These are phyloP conservation scores for Cyphomyrus discorhynchus DNA, from an alignment of 2,113 vertebrate genomes.

Conservation along the genomic window DNA sequence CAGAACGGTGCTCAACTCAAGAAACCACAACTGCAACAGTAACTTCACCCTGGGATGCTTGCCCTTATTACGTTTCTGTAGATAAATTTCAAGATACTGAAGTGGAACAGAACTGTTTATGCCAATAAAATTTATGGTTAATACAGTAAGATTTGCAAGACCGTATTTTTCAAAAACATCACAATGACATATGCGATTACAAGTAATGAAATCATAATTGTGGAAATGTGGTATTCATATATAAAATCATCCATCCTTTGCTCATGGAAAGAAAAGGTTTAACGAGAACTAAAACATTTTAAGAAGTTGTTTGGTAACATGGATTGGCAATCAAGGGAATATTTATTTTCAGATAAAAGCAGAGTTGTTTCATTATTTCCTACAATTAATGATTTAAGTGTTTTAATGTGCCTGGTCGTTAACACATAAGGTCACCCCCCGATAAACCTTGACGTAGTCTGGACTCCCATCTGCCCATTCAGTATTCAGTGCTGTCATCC, in stretches of 20 bases:
- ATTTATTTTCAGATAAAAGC: not conserved
- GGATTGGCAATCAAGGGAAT: not conserved
- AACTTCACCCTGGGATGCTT: not conserved
- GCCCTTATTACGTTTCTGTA: not conserved
- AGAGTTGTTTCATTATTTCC: not conserved
- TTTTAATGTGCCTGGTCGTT: not conserved
- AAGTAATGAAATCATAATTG: not conserved
- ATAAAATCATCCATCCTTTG: not conserved
- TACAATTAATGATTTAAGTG: not conserved
- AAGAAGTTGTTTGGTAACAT: not conserved
- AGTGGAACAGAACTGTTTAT: not conserved
- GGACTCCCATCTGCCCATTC: slow-evolving; percentile 34
- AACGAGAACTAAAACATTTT: not conserved
- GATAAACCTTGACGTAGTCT: not conserved
- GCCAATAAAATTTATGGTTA: not conserved
- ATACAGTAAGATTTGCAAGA: not conserved
- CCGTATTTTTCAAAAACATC: not conserved
- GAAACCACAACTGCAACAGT: not conserved
- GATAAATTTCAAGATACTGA: not conserved
- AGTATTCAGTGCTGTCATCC: slow-evolving; percentile 39
- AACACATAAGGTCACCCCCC: not conserved
- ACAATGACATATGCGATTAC: not conserved
- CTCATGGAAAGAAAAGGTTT: not conserved
- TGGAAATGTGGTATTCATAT: not conserved
- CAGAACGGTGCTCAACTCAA: not conserved